These are phyloP conservation scores for Pollenia angustigena DNA, from an alignment of 2,888 invertebrate species.

Conservation along the genomic window DNA sequence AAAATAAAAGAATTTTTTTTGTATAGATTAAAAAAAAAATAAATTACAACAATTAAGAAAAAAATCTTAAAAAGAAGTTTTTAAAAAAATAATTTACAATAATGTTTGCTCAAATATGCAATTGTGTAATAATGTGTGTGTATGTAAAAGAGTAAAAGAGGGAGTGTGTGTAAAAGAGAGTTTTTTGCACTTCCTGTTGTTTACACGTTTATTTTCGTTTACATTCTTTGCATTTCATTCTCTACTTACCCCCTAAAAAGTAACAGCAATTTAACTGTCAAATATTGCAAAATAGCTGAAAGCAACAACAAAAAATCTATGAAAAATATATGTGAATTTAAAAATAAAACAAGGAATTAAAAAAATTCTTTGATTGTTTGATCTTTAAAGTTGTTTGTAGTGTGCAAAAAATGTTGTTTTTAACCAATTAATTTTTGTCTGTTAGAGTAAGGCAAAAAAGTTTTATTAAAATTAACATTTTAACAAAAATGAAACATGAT, in stretches of 20 bases:
- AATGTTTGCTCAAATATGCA: neutral
- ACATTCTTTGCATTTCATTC: slow-evolving; percentile 6
- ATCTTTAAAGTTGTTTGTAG: neutral
- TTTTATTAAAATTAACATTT: neutral
- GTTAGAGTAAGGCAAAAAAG: neutral
- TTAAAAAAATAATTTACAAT: slow-evolving; percentile 30
- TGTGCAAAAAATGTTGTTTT: no score
- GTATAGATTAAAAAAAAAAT: neutral
- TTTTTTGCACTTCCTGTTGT: slow-evolving; percentile 66
- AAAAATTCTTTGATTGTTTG: neutral
- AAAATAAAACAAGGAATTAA: neutral
- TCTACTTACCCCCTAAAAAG: slow-evolving; percentile 44
- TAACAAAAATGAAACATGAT: slow-evolving; percentile 48
- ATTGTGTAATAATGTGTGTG: neutral
- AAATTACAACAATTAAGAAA: neutral
- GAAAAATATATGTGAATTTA: neutral
- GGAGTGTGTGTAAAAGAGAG: slow-evolving; percentile 56
- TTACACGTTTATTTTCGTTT: slow-evolving; percentile 45
- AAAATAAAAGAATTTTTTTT: neutral
- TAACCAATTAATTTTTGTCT: neutral
- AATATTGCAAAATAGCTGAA: slow-evolving; percentile 15
- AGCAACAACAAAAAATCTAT: slow-evolving; percentile 23
- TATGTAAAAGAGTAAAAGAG: slow-evolving; percentile 2
- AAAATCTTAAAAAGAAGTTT: slow-evolving; percentile 4
- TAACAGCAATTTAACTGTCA: slow-evolving; percentile 64